These are phyloP conservation scores for Catharus bicknelli DNA, from an alignment of 2,113 vertebrate genomes.

Conservation along the genomic window DNA sequence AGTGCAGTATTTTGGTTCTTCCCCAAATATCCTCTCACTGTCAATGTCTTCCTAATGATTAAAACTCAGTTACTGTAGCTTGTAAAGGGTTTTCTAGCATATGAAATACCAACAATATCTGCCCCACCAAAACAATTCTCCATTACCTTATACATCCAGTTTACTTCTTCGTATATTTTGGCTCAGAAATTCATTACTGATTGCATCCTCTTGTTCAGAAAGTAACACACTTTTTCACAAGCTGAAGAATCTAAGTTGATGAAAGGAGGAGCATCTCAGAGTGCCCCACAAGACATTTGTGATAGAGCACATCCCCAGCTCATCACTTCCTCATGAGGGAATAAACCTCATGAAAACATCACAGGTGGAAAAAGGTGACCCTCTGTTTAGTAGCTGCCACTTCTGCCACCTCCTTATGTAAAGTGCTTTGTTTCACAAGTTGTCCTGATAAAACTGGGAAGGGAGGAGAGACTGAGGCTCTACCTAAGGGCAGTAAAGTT, in stretches of 20 bases:
- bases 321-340: not conserved
- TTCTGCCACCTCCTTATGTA: not conserved
- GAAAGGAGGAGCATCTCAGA: not conserved
- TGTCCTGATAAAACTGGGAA: not conserved
- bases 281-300: not conserved
- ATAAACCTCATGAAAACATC: not conserved
- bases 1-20: not conserved
- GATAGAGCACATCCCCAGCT: not conserved
- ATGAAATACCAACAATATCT: not conserved
- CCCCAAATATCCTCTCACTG: not conserved
- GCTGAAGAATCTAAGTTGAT: not conserved
- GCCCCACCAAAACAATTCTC: not conserved
- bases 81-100: not conserved
- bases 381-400: not conserved
- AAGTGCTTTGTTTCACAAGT: not conserved
- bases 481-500: not conserved
- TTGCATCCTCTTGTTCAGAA: not conserved
- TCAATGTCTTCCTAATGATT: not conserved
- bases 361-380: not conserved
- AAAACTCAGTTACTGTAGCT: not conserved
- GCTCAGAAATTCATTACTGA: not conserved
- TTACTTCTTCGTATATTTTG: not conserved
- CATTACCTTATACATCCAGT: too few relatives aligned
- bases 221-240: not conserved
- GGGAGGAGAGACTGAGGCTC: rapidly evolving